phyloP scores from a whole-genome alignment of 2,888 invertebrate species.

The Chironomus riparius region DNA sequence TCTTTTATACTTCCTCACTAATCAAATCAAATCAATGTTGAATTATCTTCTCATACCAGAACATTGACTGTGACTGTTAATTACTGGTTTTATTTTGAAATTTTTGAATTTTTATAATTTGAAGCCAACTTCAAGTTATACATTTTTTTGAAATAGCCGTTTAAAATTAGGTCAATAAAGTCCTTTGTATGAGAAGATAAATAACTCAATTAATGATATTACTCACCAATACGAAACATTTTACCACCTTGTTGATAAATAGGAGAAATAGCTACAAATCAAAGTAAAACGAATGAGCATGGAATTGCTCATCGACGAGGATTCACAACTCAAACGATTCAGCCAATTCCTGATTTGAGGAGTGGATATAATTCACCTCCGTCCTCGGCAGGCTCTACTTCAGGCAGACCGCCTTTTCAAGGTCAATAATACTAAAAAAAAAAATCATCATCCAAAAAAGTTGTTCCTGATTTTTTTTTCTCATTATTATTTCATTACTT shows the following conservation, averaged over 20 bases:
- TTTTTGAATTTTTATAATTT: no score
- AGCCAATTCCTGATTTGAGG: slow-evolving; percentile 81
- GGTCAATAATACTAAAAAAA: slow-evolving; percentile 33
- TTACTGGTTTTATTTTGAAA: no score
- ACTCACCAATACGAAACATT: neutral
- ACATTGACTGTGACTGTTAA: no score
- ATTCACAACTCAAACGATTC: slow-evolving; percentile 72
- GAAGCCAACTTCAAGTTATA: no score
- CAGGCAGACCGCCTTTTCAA: slow-evolving; percentile 42
- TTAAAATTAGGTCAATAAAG: no score
- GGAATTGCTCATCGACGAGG: slow-evolving; percentile 78
- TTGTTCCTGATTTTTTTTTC: neutral
- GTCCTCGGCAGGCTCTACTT: slow-evolving; percentile 37
- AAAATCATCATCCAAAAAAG: no score
- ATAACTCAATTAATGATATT: neutral
- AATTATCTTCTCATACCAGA: no score
- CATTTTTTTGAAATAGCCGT: no score
- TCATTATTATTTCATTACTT: neutral
- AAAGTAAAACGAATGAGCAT: slow-evolving; percentile 59
- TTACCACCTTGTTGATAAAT: slow-evolving; percentile 29
- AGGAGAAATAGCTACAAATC: slow-evolving; percentile 45
- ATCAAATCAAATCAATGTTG: no score
- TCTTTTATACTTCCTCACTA: no score
- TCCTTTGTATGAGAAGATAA: no score
- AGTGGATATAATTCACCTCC: slow-evolving; percentile 40